A percentile compares a stretch with the other conserved stretches of the same genome.
Conservation (phyloP, 2,888 invertebrate genomes). For the Aphodius sticticus region DNA sequence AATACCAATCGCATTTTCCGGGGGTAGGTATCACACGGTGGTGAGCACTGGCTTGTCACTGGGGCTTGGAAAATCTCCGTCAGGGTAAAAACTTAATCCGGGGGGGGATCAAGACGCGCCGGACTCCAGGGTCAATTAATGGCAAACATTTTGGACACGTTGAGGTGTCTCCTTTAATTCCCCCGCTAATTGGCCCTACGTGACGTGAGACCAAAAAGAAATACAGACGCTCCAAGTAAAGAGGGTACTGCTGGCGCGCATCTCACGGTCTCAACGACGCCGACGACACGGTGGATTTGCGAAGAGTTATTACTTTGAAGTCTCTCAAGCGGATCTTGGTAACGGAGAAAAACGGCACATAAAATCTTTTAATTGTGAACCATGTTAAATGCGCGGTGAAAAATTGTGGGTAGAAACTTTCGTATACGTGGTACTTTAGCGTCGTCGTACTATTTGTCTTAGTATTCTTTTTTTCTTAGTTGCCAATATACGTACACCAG, state of each 20-base stretch:
- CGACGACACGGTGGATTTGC: neutral
- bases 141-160: constrained; percentile 4
- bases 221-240: neutral
- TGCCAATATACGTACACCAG: no score
- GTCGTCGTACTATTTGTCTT: no score
- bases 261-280: neutral
- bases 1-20: neutral
- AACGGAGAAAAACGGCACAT: constrained; percentile 4
- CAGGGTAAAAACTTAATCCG: neutral
- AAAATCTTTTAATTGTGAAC: neutral
- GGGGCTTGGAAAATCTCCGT: neutral
- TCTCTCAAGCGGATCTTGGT: neutral
- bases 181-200: neutral
- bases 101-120: neutral
- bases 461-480: no score
- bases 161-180: neutral
- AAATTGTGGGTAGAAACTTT: neutral
- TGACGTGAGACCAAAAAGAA: neutral
- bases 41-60: neutral
- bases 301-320: constrained; percentile 4
- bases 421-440: no score
- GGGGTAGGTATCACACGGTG: neutral
- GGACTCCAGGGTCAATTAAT: constrained; percentile 4
- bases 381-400: neutral
- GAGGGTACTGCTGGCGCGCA: neutral